Evolutionary conservation across 2,797 vertebrate species (phyloP), one percentile per base, ranked within the genome.

Genomic region (Falco cherrug): DNA sequence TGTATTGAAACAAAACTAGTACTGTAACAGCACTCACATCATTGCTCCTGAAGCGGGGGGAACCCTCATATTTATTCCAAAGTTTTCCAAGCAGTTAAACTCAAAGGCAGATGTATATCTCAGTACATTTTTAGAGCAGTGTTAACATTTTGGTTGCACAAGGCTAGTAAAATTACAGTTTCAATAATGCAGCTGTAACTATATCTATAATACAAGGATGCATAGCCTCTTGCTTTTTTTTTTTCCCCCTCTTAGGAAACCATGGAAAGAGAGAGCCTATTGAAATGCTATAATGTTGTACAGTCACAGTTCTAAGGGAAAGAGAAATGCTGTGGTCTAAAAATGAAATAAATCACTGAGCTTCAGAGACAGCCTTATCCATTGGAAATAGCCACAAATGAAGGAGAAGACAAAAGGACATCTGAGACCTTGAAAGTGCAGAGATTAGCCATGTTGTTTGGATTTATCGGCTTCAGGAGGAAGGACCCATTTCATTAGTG

Each of bases 1-100:
- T 98, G 97, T 98, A 95, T 51, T 97, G 92, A 96, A 97, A 98
- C 98, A 98, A 98, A 98, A 97, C 97, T 64, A 21, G 64, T 67
- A 98, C 97, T 98, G 97, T 98, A 96, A 94, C 74, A 95, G 88
- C 82, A 93, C 91, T 98, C 98, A 98, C 98, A 97, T 98, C 95
- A 70, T 95, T 96, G 79, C 51, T 96, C 29, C 87, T 96, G 92
- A 85, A 92, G 71, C 26, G 1, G 24, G 24, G 26, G 33, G 41
- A 92, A 22, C 35, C 31, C 57, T 93, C 41, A 71, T 95, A 97
- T 97, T 94, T 95, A 88, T 97, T 98, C 97, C 96, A 97, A 95
- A 95, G 89, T 97, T 97, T 97, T 98, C 97, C 96, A 96, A 97
- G 87, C 90, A 78, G 89, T 97, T 97, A 96, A 95, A 97, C 79